Evolutionary conservation across 2,888 invertebrate genomes (phyloP), one percentile per base, ranked within the genome.

Genomic region (Agriopis leucophaearia): DNA sequence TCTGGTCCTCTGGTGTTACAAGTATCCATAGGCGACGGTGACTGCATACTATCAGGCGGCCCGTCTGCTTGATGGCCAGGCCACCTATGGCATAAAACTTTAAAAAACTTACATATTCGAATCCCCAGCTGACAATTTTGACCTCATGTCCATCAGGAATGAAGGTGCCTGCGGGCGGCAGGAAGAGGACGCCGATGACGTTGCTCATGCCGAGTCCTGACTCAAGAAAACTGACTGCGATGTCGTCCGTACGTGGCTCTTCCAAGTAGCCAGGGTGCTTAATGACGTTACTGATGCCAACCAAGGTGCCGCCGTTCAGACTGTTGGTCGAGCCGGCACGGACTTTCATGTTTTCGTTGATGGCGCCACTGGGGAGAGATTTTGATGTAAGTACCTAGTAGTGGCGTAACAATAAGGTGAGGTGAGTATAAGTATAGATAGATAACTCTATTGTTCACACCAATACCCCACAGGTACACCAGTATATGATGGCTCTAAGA

Each of bases 91-190:
- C 10, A 40, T 10, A 40, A 40, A 40, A n/a, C 8, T 8, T 7
- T 2, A 7, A 45, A 45, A n/a, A 10, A 79, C 87, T 84, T 65
- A 90, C 90, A 52, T 75, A 70, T 68, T 86, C 85, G 47, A 88
- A 89, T 63, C 90, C 90, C 90, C 90, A 90, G 75, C 90, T 86
- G 12, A 87, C 83, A 18, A 87, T 67, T 50, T 78, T 80, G 18
- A 85, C 71, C 0, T 68, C 8, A 1, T 79, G 73, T 10, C 80
- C 83, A 50, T 86, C 86, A 15, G 82, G 73, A 12, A 90, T 82
- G 57, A 54, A 70, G 2, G 61, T 78, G 38, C 75, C 74, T 10
- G 76, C 64, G 0, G 85, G 83, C 0, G 90, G 90, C 2, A 90
- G 77, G 71, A 56, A 88, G 64, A 89, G 61, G 0, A 84, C 72